Percentiles rank a stretch among this genome's conserved stretches.
phyloP scores from a whole-genome alignment of 1,140 invertebrate genomes.

The Zaprionus inermis region DNA sequence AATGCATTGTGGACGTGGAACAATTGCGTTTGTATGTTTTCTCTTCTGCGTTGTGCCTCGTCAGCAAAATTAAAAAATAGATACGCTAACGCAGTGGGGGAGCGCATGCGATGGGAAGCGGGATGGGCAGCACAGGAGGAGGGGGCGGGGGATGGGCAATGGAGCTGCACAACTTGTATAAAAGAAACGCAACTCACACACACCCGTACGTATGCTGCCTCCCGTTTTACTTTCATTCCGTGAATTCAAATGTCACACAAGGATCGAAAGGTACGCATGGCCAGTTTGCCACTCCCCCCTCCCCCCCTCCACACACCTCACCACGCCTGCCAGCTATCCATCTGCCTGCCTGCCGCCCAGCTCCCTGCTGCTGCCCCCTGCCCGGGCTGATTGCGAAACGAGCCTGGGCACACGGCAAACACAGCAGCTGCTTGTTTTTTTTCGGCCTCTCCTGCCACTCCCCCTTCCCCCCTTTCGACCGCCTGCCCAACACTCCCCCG shows the following conservation, averaged over 20 bases:
- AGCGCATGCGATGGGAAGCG: neutral
- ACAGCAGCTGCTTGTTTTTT: conserved; percentile 71
- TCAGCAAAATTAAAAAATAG: conserved; percentile 83
- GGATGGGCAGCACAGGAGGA: too few species aligned
- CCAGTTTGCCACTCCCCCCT: conserved; percentile 40
- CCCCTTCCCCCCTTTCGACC: neutral
- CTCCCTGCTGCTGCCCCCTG: neutral
- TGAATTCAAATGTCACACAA: conserved; percentile 82
- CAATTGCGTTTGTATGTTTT: conserved; percentile 82
- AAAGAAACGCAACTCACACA: conserved; percentile 57
- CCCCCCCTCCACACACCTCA: neutral
- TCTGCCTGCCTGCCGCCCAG: neutral
- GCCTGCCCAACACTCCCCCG: neutral
- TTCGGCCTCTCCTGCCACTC: neutral
- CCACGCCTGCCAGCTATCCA: neutral
- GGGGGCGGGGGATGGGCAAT: neutral
- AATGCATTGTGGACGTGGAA: conserved; percentile 79
- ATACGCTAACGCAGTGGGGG: conserved; percentile 56
- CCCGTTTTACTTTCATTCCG: conserved; percentile 41
- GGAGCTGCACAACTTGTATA: conserved; percentile 56
- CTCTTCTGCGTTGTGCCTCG: conserved; percentile 59
- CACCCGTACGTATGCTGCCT: neutral
- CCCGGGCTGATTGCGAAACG: conserved; percentile 37
- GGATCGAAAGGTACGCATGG: conserved; percentile 81
- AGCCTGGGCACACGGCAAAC: conserved; percentile 41